Evolutionary conservation across 1,140 invertebrate genomes (phyloP).

Genomic region (Zaprionus ornatus): DNA sequence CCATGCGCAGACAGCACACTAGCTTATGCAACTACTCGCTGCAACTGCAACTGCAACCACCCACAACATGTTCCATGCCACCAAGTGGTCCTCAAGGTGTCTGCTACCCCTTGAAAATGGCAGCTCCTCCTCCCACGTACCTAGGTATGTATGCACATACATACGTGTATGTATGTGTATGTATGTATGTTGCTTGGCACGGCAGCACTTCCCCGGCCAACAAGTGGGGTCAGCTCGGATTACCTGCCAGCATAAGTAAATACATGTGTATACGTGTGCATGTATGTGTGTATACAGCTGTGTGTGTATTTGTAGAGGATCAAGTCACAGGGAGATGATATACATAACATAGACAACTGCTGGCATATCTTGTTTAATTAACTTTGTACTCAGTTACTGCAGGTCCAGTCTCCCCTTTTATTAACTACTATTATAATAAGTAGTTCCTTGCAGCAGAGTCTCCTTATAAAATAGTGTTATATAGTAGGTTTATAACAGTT

Average conservation of each 20-base stretch:
- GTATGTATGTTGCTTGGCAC: no score
- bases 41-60: constrained; percentile 15
- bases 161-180: no score
- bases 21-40: constrained; percentile 26
- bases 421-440: no score
- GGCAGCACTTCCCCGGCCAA: neutral
- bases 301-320: neutral
- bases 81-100: constrained; percentile 9
- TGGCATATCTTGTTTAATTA: neutral
- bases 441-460: no score
- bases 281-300: no score
- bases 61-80: constrained; percentile 4
- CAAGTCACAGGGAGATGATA: no score
- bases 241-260: neutral
- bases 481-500: no score
- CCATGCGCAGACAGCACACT: neutral
- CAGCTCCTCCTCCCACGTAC: neutral
- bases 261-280: neutral
- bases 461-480: no score
- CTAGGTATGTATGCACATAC: no score
- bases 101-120: constrained; percentile 15
- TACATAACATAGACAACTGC: no score
- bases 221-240: neutral
- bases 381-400: neutral
- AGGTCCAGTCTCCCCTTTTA: no score